Evolutionary conservation across 1,140 invertebrate species (phyloP), one percentile per base, ranked within the genome.

Genomic region (Trichogramma pretiosum): DNA sequence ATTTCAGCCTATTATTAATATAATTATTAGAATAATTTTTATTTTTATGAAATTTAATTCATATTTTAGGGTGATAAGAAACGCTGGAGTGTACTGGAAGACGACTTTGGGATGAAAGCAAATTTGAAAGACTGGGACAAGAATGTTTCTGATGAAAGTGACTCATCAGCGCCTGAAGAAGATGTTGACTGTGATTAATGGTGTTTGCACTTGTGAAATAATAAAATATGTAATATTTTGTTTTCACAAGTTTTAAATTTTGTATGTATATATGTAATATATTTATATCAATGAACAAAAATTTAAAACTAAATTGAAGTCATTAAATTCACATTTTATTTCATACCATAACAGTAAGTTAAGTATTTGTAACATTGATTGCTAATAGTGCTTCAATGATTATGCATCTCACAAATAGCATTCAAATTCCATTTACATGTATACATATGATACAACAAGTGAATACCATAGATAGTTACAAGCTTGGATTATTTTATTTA

Each of bases 71-170:
- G 55, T 7, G 54, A 61, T 16, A 59, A 68, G 60, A 52, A 67
- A 52, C n/a, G n/a, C n/a, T 74, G 81, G 81, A 74, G 69, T 63
- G 72, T 78, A 68, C 76, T 76, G 56, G 80, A 82, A 43, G 87
- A 91, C 59, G 87, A 92, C 65, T 93, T 88, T 62, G 87, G 89
- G 78, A 85, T 88, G 77, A 84, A 84, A 56, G 84, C 87, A 18
- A 87, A 86, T 68, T 77, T 91, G 70, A 92, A 91, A 72, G 87
- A 93, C 67, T 93, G 89, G 89, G 86, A 92, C 64, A 87, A 88
- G 68, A 77, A 87, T 58, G 60, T 75, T 47, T 65, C 64, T 32
- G 60, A 63, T 17, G 65, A 71, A 46, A 63, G 69, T 11, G 65
- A 67, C 4, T 48, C 59, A 37, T 61, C 60, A 16, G 60, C 63